Evolutionary conservation across 2,113 vertebrate genomes (phyloP).

Genomic region (Cyprinus carpio): DNA sequence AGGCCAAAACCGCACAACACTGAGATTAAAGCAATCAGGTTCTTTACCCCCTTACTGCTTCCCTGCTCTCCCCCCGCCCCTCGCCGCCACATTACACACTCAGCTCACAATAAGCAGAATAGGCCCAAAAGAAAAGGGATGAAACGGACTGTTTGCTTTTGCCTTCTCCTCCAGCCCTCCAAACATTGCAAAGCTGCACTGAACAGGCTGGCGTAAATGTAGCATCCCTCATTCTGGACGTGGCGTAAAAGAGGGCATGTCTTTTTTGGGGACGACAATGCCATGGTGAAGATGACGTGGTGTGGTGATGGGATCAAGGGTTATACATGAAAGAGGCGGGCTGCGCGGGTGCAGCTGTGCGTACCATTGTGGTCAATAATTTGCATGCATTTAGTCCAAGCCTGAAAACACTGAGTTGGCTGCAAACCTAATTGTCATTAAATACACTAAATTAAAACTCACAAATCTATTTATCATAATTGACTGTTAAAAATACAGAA

Average conservation of each 20-base stretch:
- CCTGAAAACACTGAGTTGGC: slow-evolving; percentile 54
- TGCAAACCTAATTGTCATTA: slow-evolving; percentile 32
- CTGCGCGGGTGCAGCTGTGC: slow-evolving; percentile 72
- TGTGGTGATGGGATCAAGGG: slow-evolving; percentile 74
- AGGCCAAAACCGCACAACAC: slow-evolving; percentile 86
- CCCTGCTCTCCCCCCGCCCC: slow-evolving; percentile 30
- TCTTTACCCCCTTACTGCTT: slow-evolving; percentile 73
- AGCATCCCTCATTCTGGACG: slow-evolving; percentile 35
- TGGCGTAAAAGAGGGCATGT: slow-evolving; percentile 51
- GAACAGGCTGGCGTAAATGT: slow-evolving; percentile 29
- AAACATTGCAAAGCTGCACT: slow-evolving; percentile 59
- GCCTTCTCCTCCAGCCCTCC: slow-evolving; percentile 60
- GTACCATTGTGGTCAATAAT: slow-evolving; percentile 70
- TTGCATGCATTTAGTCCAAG: slow-evolving; percentile 74
- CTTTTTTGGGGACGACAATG: slow-evolving; percentile 66
- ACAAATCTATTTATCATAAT: background rate
- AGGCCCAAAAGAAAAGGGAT: slow-evolving; percentile 53
- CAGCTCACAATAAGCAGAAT: slow-evolving; percentile 57
- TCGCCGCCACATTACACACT: slow-evolving; percentile 54
- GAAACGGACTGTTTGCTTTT: slow-evolving; percentile 72
- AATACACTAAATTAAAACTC: background rate
- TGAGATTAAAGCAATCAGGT: slow-evolving; percentile 90
- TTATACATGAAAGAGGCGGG: slow-evolving; percentile 75
- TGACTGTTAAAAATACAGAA: background rate
- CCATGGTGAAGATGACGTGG: slow-evolving; percentile 72